phyloP scores from a whole-genome alignment of 2,888 invertebrate genomes.

The Bellardia pandia region DNA sequence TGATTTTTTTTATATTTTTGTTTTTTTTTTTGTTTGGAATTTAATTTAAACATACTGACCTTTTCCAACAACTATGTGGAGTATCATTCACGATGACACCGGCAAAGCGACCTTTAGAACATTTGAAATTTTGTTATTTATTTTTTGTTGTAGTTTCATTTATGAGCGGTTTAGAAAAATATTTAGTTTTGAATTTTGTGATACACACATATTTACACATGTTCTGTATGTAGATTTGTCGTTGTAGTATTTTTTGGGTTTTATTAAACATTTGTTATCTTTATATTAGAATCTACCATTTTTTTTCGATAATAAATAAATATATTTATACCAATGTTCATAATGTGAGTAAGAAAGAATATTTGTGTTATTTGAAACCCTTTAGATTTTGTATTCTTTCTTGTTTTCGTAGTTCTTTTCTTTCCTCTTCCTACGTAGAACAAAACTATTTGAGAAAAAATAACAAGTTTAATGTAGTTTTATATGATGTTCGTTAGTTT shows the following conservation, averaged over 20 bases:
- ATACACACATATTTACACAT: constrained; percentile 21
- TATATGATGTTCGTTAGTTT: constrained; percentile 36
- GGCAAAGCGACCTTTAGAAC: constrained; percentile 41
- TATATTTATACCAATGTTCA: constrained; percentile 9
- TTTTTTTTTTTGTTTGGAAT: constrained; percentile 15
- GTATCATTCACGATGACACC: constrained; percentile 24
- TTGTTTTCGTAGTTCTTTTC: neutral
- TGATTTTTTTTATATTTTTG: neutral
- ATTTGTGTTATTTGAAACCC: constrained; percentile 46
- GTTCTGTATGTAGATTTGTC: constrained; percentile 40
- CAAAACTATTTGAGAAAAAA: neutral
- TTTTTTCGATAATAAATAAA: constrained; percentile 25
- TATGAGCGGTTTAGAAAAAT: constrained; percentile 24
- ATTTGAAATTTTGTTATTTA: constrained; percentile 14
- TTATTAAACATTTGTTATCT: constrained; percentile 62
- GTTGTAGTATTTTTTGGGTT: neutral
- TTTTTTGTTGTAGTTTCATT: constrained; percentile 18
- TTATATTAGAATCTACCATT: constrained; percentile 59
- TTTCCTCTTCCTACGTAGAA: constrained; percentile 35
- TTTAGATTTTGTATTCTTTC: constrained; percentile 33
- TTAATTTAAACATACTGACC: constrained; percentile 64
- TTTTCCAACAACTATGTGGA: constrained; percentile 64
- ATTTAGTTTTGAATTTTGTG: constrained; percentile 52
- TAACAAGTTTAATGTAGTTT: constrained; percentile 42
- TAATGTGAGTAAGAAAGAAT: neutral